These are phyloP conservation scores for Apis laboriosa DNA, from an alignment of 1,140 invertebrate species.

Conservation along the genomic window DNA sequence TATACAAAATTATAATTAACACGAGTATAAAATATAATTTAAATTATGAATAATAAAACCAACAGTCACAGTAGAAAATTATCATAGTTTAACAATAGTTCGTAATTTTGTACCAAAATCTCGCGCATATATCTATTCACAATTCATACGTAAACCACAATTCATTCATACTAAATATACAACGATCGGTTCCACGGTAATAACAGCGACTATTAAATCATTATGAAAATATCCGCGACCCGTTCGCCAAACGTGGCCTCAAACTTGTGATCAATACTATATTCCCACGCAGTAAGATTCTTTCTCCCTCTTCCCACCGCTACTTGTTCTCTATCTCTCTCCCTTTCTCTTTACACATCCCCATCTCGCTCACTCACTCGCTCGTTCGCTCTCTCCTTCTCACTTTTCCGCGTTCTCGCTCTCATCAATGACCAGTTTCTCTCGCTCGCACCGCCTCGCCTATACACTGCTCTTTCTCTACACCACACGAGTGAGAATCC, in stretches of 20 bases:
- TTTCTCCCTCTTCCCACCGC: background rate
- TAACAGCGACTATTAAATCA: background rate
- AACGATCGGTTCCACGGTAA: background rate
- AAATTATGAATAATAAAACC: too few relatives aligned
- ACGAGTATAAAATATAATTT: too few relatives aligned
- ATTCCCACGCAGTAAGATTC: slow-evolving; percentile 18
- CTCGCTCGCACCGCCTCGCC: background rate
- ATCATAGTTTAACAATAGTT: too few relatives aligned
- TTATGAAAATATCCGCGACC: background rate
- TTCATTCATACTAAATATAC: background rate
- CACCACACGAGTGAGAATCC: slow-evolving; percentile 11
- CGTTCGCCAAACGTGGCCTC: slow-evolving; percentile 2
- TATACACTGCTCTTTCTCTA: background rate
- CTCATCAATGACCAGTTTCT: slow-evolving; percentile 27
- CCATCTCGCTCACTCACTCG: too few relatives aligned
- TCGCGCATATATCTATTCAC: too few relatives aligned
- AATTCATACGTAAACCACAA: background rate
- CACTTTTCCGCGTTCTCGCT: background rate
- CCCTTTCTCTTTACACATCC: too few relatives aligned
- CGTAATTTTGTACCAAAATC: too few relatives aligned
- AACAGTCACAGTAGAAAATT: too few relatives aligned
- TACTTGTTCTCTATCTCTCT: too few relatives aligned
- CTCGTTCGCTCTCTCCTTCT: background rate
- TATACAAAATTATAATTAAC: too few relatives aligned
- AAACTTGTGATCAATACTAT: slow-evolving; percentile 28